Conservation (phyloP, 37 sponge, comb jelly and placozoan species). For the Crambe crambe region DNA sequence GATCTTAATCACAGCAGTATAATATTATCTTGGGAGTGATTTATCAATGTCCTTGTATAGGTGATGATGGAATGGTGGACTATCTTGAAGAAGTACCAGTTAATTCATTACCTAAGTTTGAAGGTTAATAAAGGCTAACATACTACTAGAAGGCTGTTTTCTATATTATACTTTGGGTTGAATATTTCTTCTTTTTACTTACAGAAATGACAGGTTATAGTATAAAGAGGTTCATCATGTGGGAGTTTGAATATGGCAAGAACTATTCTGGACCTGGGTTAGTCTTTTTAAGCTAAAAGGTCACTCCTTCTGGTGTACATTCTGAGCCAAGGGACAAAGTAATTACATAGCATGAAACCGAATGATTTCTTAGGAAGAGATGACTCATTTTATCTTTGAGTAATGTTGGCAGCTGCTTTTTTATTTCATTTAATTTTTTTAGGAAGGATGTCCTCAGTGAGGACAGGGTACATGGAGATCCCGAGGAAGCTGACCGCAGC, state of each 20-base stretch:
- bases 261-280: slow-evolving; percentile 90
- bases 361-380: not conserved
- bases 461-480: slow-evolving; percentile 76
- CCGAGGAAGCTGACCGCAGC: slow-evolving; percentile 71
- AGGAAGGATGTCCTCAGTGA: slow-evolving; percentile 84
- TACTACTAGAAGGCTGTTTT: not conserved
- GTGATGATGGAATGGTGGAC: slow-evolving; percentile 37
- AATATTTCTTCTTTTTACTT: not conserved
- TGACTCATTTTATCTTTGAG: too few species aligned
- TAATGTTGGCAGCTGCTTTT: too few species aligned
- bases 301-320: too few species aligned
- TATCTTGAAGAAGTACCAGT: slow-evolving; percentile 91
- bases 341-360: too few species aligned
- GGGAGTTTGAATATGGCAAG: slow-evolving; percentile 81
- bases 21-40: not conserved
- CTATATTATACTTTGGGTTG: not conserved
- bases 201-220: slow-evolving; percentile 79
- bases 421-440: too few species aligned
- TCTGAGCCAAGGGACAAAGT: too few species aligned
- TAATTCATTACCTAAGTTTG: slow-evolving; percentile 39
- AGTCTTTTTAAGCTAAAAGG: too few species aligned
- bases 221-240: slow-evolving; percentile 42
- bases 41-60: slow-evolving; percentile 14
- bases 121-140: slow-evolving; percentile 35
- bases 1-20: not conserved